phyloP scores from a whole-genome alignment of 1,140 invertebrate genomes.

The Mercenaria mercenaria region DNA sequence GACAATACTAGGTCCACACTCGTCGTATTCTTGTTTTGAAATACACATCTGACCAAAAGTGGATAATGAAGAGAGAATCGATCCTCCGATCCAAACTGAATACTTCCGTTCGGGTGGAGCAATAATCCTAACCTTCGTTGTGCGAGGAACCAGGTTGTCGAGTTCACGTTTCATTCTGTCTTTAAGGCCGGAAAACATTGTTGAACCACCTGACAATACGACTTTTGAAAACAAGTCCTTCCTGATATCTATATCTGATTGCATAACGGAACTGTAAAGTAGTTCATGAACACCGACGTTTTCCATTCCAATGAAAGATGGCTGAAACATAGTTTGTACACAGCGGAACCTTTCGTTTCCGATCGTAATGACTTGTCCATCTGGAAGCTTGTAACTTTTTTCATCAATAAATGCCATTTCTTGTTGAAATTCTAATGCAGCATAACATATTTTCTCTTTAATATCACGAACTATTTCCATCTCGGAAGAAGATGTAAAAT shows the following conservation, averaged over 20 bases:
- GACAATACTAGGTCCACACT: constrained; percentile 94
- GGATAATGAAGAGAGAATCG: constrained; percentile 89
- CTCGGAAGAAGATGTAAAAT: constrained; percentile 90
- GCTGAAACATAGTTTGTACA: constrained; percentile 91
- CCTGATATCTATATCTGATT: constrained; percentile 78
- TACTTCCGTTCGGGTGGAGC: constrained; percentile 85
- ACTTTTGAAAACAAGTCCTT: constrained; percentile 67
- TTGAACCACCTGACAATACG: constrained; percentile 69
- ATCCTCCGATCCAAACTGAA: constrained; percentile 85
- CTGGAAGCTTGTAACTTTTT: constrained; percentile 66
- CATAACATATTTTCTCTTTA: constrained; percentile 88
- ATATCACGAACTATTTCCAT: constrained; percentile 93
- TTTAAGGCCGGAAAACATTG: constrained; percentile 66
- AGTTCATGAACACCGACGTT: constrained; percentile 84
- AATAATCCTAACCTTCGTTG: constrained; percentile 70
- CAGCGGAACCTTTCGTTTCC: constrained; percentile 89
- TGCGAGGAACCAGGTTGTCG: constrained; percentile 8
- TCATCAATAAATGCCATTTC: constrained; percentile 91
- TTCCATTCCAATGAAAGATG: constrained; percentile 72
- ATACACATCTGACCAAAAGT: constrained; percentile 89
- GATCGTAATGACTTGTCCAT: constrained; percentile 89
- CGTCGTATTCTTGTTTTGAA: constrained; percentile 92
- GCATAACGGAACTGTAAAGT: constrained; percentile 95
- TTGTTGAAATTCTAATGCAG: constrained; percentile 89
- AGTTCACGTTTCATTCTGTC: constrained; percentile 53